Base-by-base conservation (phyloP, 2,888 invertebrate species). In the Harpalus rufipes region DNA sequence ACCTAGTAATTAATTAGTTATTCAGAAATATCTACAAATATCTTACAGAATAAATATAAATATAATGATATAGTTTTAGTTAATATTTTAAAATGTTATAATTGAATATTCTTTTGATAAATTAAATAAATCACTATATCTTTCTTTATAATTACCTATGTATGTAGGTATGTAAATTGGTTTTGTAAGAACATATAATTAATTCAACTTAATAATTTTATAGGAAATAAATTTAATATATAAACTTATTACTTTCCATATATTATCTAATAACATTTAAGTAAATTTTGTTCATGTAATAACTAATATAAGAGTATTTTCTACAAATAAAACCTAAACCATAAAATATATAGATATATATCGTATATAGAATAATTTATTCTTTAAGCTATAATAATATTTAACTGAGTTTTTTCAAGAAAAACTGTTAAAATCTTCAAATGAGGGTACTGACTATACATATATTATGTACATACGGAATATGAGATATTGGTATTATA, bases 131-230 rank as follows among this genome's bases (percentile, higher is more conserved):
- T 2, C 44, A 12, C 5, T 51, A 2, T 12, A 0, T 51, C 44
- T 12, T 51, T 51, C 3, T 51, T 12, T 12, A 51, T 8, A 51
- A 51, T 51, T 51, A 51, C 12, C 10, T 51, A 51, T 7, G 12
- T 51, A 51, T 12, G 2, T 51, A 51, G 44, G 12, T 51, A 51
- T 12, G 2, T 51, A 51, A 51, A 8, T 51, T 12, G 12, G 32
- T 68, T 39, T 68, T 39, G n/a, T 39, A 63, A 63, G 21, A 12
- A 68, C 39, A 68, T 68, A 39, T 68, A 68, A 68, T 68, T 68
- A 68, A 68, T 7, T 14, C 7, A n/a, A 39, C 68, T 68, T 12
- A 63, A 21, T 61, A 18, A 63, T 12, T 25, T 63, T 63, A 4
- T 63, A 68, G 68, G 39, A 68, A 68, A 39, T 39, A 14, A 21